A percentile compares a stretch with the other conserved stretches of the same genome.
Conservation (phyloP, 2,888 invertebrate species). For the Leptopilina drosophilae region DNA sequence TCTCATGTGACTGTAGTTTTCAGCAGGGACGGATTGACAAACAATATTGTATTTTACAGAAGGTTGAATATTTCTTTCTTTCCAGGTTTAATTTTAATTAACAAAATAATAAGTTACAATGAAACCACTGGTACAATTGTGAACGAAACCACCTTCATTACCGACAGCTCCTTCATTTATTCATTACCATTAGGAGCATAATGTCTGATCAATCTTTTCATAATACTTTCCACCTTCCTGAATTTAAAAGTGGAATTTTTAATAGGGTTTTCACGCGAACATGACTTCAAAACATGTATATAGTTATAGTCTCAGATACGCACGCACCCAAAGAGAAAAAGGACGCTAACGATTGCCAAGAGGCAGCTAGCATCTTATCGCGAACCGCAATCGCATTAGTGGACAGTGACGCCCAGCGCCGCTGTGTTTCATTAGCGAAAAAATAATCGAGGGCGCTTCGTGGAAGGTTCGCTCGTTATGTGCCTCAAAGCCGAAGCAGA, state of each 20-base stretch:
- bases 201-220: background rate
- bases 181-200: conserved; percentile 1
- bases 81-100: background rate
- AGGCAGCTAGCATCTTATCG: conserved; percentile 70
- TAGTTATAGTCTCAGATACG: conserved; percentile 37
- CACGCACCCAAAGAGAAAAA: conserved; percentile 58
- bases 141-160: background rate
- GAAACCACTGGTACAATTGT: background rate
- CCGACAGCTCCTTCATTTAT: background rate
- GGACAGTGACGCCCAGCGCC: conserved; percentile 71
- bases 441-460: conserved; percentile 50
- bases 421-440: conserved; percentile 73
- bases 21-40: conserved; percentile 23
- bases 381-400: conserved; percentile 73
- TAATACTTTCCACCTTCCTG: conserved; percentile 18
- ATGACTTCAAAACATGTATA: conserved; percentile 11
- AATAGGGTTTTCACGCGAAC: conserved; percentile 49
- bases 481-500: conserved; percentile 42
- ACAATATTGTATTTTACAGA: background rate
- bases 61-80: background rate
- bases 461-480: conserved; percentile 51
- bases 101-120: background rate
- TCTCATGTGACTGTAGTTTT: conserved; percentile 37
- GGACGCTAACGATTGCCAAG: conserved; percentile 72
- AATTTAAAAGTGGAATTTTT: conserved; percentile 45